phyloP scores from a whole-genome alignment of 2,113 vertebrate species.

The Nettapus auritus region DNA sequence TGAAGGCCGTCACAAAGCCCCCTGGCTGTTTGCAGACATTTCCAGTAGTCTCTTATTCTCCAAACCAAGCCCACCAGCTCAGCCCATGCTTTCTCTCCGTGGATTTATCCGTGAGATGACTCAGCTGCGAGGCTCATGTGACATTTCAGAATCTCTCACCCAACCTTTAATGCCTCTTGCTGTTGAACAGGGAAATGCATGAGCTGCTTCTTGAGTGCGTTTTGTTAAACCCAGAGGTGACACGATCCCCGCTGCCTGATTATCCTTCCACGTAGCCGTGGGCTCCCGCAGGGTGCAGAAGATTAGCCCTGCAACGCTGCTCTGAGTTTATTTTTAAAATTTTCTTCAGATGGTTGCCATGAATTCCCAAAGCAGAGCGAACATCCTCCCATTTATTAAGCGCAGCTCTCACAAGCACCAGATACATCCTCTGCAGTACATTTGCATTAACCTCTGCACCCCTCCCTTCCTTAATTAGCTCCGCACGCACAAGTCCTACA shows the following conservation, averaged over 20 bases:
- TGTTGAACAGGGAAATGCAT: background rate
- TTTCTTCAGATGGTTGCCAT: slow-evolving; percentile 35
- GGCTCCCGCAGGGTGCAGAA: background rate
- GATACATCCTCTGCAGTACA: background rate
- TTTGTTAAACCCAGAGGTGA: background rate
- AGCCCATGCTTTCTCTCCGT: background rate
- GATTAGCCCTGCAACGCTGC: background rate
- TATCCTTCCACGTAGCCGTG: background rate
- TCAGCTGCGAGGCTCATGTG: background rate
- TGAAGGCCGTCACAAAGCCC: background rate
- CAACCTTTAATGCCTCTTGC: background rate
- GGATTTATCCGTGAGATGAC: background rate
- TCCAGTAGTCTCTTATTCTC: background rate
- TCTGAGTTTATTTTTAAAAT: slow-evolving; percentile 28
- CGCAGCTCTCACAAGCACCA: background rate
- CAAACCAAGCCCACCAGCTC: background rate
- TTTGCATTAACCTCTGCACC: background rate
- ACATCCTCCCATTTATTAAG: slow-evolving; percentile 2
- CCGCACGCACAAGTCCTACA: background rate
- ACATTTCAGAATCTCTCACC: background rate
- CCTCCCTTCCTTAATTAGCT: background rate
- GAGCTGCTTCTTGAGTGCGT: background rate
- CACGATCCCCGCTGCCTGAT: background rate
- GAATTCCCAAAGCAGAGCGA: slow-evolving; percentile 35
- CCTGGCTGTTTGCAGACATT: background rate